phyloP scores from a whole-genome alignment of 1,140 invertebrate genomes.

The Mylabris phalerata region DNA sequence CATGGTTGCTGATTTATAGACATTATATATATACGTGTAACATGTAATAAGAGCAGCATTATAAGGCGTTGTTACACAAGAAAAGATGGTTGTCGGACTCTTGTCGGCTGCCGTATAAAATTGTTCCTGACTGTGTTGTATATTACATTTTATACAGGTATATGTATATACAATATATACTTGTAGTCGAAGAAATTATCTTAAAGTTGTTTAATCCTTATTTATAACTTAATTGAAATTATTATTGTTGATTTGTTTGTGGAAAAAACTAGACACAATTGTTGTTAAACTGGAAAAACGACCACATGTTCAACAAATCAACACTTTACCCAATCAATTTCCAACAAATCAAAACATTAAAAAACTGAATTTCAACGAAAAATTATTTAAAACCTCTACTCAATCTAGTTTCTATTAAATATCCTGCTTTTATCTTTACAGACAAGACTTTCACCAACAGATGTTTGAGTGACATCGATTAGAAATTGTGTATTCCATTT shows the following conservation, averaged over 20 bases:
- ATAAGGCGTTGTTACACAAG: constrained; percentile 25
- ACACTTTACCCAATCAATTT: too few species aligned
- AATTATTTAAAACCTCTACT: too few species aligned
- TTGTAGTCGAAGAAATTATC: constrained; percentile 21
- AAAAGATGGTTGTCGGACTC: constrained; percentile 27
- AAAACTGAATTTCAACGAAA: too few species aligned
- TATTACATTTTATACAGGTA: background rate
- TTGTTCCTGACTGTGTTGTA: constrained; percentile 5
- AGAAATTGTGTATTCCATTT: too few species aligned
- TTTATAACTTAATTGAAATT: constrained; percentile 36
- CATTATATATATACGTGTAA: constrained; percentile 31
- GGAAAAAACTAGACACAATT: too few species aligned
- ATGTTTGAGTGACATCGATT: too few species aligned
- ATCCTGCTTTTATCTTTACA: too few species aligned
- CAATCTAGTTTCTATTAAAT: too few species aligned
- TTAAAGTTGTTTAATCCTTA: constrained; percentile 22
- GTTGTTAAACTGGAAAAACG: too few species aligned
- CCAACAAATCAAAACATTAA: too few species aligned
- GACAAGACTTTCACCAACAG: too few species aligned
- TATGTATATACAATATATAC: background rate
- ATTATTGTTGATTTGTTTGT: constrained; percentile 29
- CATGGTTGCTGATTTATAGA: constrained; percentile 35
- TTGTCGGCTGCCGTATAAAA: constrained; percentile 18
- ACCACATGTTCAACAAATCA: too few species aligned
- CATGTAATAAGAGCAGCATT: constrained; percentile 33